Evolutionary conservation across 2,888 invertebrate genomes (phyloP).

Genomic region (Drosophila falleni): DNA sequence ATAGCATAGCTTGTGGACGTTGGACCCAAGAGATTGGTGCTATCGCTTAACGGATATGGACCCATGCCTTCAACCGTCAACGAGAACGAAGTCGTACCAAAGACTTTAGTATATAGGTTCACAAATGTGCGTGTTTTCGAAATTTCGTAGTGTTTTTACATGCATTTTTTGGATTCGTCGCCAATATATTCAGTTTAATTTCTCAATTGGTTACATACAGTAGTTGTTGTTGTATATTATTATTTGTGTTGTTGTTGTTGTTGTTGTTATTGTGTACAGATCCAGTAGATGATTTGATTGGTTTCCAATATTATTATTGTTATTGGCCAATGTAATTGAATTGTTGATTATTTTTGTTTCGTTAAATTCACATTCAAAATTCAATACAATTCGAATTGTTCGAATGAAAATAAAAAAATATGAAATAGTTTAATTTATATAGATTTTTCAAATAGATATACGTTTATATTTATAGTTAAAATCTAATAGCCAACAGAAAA

Average conservation of each 20-base stretch:
- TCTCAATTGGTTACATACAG: slow-evolving; percentile 70
- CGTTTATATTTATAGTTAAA: slow-evolving; percentile 6
- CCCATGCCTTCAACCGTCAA: slow-evolving; percentile 86
- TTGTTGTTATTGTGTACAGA: slow-evolving; percentile 48
- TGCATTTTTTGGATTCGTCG: slow-evolving; percentile 54
- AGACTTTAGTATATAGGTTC: slow-evolving; percentile 81
- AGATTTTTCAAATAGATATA: slow-evolving; percentile 24
- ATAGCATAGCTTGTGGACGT: slow-evolving; percentile 81
- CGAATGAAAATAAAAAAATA: slow-evolving; percentile 71
- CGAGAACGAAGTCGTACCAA: slow-evolving; percentile 86
- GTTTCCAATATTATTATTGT: slow-evolving; percentile 54
- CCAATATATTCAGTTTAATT: slow-evolving; percentile 53
- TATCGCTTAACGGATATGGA: slow-evolving; percentile 86
- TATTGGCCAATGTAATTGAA: slow-evolving; percentile 45
- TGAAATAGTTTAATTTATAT: slow-evolving; percentile 59
- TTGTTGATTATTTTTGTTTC: slow-evolving; percentile 58
- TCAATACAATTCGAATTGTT: slow-evolving; percentile 58
- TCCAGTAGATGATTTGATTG: slow-evolving; percentile 62
- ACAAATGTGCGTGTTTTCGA: slow-evolving; percentile 37
- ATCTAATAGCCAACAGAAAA: slow-evolving; percentile 13
- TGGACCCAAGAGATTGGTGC: slow-evolving; percentile 86
- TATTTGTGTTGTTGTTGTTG: slow-evolving; percentile 47
- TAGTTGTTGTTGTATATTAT: slow-evolving; percentile 35
- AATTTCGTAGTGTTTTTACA: slow-evolving; percentile 39
- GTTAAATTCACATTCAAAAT: slow-evolving; percentile 34